Percentiles rank a stretch among this genome's conserved stretches.
Evolutionary conservation across 2,113 vertebrate genomes (phyloP).

Genomic region (Brachyistius frenatus): DNA sequence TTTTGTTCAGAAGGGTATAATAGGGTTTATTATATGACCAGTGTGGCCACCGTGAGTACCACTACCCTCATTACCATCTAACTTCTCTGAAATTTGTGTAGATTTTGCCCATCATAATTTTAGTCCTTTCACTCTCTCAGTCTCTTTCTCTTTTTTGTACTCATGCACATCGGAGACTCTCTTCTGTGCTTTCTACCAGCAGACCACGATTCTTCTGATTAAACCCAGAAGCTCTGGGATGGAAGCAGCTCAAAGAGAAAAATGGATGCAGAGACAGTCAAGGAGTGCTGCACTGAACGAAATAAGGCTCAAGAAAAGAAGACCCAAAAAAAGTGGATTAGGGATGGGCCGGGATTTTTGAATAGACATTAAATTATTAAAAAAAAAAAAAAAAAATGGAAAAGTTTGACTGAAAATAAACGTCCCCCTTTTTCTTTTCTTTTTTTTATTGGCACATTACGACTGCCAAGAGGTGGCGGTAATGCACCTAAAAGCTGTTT

Average conservation of each 20-base stretch:
- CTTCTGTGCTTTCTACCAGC: conserved; percentile 20
- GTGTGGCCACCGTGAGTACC: conserved; percentile 23
- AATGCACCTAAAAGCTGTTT: too few species aligned
- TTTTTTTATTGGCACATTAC: too few species aligned
- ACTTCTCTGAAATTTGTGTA: conserved; percentile 20
- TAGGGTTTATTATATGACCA: conserved; percentile 12
- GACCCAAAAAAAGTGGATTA: background rate
- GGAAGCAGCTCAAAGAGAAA: conserved; percentile 36
- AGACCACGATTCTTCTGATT: conserved; percentile 47
- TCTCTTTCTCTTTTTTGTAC: conserved; percentile 11
- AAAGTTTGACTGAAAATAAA: too few species aligned
- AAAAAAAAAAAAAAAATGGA: too few species aligned
- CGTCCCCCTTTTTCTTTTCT: too few species aligned
- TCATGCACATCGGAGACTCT: conserved; percentile 31
- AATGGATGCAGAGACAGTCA: conserved; percentile 32
- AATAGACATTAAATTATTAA: too few species aligned
- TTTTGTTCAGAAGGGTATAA: conserved; percentile 49
- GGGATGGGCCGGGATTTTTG: too few species aligned
- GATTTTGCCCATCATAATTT: conserved; percentile 23
- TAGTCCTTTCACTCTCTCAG: background rate
- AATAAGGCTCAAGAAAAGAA: conserved; percentile 17
- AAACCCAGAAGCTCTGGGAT: conserved; percentile 14
- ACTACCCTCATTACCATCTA: conserved; percentile 27
- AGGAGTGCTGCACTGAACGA: conserved; percentile 32
- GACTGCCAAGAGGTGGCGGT: too few species aligned